Evolutionary conservation across 1,140 invertebrate species (phyloP).

Genomic region (Zaprionus gabonicus): DNA sequence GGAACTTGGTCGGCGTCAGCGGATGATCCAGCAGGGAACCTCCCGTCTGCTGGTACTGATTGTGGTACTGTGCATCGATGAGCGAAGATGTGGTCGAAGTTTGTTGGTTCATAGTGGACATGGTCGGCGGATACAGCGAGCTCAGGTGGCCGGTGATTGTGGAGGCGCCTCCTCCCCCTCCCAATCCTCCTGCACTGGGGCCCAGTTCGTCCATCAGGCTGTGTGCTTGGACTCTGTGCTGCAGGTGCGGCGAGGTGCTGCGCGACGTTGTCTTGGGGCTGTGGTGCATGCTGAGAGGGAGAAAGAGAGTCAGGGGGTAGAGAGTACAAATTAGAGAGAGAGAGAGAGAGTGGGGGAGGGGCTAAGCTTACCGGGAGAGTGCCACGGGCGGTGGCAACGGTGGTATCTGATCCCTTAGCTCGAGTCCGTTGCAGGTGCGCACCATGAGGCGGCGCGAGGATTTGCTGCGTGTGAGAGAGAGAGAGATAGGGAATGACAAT

Average conservation of each 20-base stretch:
- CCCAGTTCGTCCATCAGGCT: constrained; percentile 80
- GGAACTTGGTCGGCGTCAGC: constrained; percentile 81
- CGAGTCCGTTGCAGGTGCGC: constrained; percentile 92
- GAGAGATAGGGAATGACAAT: neutral
- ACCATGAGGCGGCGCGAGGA: constrained; percentile 88
- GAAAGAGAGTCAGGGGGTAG: neutral
- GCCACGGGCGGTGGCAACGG: constrained; percentile 84
- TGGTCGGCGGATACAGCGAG: constrained; percentile 78
- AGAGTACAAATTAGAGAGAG: neutral
- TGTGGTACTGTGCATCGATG: constrained; percentile 81
- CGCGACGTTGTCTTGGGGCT: constrained; percentile 84
- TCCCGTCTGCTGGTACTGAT: constrained; percentile 83
- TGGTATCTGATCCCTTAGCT: constrained; percentile 88
- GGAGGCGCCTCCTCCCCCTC: constrained; percentile 57
- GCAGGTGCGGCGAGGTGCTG: constrained; percentile 82
- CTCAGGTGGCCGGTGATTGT: constrained; percentile 76
- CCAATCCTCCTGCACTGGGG: constrained; percentile 16
- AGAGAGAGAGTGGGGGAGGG: neutral
- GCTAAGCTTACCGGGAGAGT: constrained; percentile 82
- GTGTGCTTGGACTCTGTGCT: constrained; percentile 79
- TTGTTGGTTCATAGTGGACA: constrained; percentile 82
- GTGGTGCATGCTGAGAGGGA: constrained; percentile 72
- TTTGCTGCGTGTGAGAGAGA: constrained; percentile 51
- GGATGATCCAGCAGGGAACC: constrained; percentile 81
- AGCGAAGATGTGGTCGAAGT: constrained; percentile 83